Base-by-base conservation (phyloP, 1,140 invertebrate genomes). In the Sycobia sp. region DNA sequence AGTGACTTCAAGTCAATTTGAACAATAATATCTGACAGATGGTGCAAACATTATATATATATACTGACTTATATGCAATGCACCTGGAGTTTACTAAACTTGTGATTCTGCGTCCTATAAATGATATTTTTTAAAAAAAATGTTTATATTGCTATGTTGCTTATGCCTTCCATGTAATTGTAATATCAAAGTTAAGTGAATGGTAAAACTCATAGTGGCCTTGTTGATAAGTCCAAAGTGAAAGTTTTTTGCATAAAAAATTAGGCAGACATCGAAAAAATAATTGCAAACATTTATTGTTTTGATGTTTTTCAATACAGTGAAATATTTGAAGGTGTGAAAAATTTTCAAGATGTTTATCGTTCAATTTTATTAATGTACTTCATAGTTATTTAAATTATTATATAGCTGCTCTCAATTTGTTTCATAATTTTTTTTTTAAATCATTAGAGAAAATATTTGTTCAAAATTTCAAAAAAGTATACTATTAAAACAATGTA, bases 151-250 rank as follows among this genome's bases (percentile, higher is more conserved):
- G 18, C 20, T 57, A 23, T 59, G 56, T 59, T 59, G 22, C 46
- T 59, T 49, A 59, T 38, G 18, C 13, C 29, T 59, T 59, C 18
- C 32, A 59, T 59, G 27, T 59, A 59, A 57, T 49, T 49, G 9
- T 38, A 49, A 49, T 58, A 22, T 59, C 46, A 59, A 47, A 38
- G 44, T 38, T 59, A 49, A 38, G 23, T 49, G 13, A 59, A 59
- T 36, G 29, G 20, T 58, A 58, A 58, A 47, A 59, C 25, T 59
- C 22, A 58, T 49, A 49, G 36, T 49, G 44, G 46, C 46, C 56
- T 59, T 59, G 56, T 49, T 59, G 34, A 59, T 59, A 22, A 59
- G 22, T 58, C 55, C 29, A 36, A 58, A 46, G 16, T 58, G 55
- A 23, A 58, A 58, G 13, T 55, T 55, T 57, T 49, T 59, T 39